Evolutionary conservation across 2,797 vertebrate species (phyloP), one percentile per base, ranked within the genome.

Genomic region (Pipistrellus kuhlii): DNA sequence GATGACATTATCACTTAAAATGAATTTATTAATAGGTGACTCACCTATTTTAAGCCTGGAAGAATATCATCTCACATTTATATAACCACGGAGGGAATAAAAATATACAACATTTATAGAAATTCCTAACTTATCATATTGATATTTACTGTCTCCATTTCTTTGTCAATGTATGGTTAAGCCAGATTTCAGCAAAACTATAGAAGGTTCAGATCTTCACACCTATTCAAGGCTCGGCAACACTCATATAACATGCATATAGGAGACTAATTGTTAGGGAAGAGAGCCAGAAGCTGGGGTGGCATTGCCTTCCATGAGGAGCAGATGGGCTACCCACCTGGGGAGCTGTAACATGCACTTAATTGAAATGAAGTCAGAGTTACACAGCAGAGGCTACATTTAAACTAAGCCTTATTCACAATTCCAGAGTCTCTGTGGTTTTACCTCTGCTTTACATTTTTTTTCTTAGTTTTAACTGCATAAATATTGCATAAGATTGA

Each of bases 301-400:
- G 46, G 94, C 48, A n/a, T 72, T 85, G 38, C 71, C 76, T 92
- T 96, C 72, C 51, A 62, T 46, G 53, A 93, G 25, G 53, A 94
- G 77, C 94, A 96, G 86, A 96, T 96, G 95, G 85, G 41, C 12
- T 69, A 20, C 35, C 53, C 77, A 91, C 88, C 77, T 93, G 82
- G 81, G 77, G 78, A 95, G 35, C 14, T 88, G 21, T 84, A 94
- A 88, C 80, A 95, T 27, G 30, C 77, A 93, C 91, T 95, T 94
- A 95, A 96, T 14, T 95, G 94, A 90, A 96, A 97, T 84, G 82
- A 96, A 97, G 84, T 82, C 87, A 88, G 77, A 76, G 38, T 85
- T 10, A 82, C 10, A 14, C 85, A 94, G 46, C 81, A 94, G 80
- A 91, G 69, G 21, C 46, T 38, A 64, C 59, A 93, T 64, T 92